phyloP scores from a whole-genome alignment of 2,113 vertebrate species.

The Stigmatopora nigra region DNA sequence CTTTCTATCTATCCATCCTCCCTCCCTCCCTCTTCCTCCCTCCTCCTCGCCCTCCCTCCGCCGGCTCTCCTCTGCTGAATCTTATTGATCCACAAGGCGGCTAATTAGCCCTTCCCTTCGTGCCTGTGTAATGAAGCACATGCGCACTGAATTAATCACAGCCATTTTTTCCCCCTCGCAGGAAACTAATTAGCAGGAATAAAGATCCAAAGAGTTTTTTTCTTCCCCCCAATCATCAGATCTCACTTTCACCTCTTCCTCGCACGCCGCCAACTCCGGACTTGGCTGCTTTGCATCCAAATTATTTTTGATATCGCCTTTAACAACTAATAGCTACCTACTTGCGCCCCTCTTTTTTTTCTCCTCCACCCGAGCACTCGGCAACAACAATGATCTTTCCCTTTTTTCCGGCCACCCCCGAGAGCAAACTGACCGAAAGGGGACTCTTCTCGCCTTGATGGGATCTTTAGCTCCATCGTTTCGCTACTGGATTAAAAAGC shows the following conservation, averaged over 20 bases:
- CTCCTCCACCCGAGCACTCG: constrained; percentile 59
- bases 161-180: constrained; percentile 90
- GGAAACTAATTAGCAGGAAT: constrained; percentile 99
- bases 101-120: constrained; percentile 99
- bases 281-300: constrained; percentile 81
- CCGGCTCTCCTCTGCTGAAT: constrained; percentile 89
- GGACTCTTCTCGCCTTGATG: constrained; percentile 78
- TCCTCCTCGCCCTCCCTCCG: constrained; percentile 72
- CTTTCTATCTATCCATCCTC: constrained; percentile 78
- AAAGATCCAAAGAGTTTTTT: constrained; percentile 99
- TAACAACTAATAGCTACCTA: constrained; percentile 72
- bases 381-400: constrained; percentile 83
- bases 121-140: constrained; percentile 99
- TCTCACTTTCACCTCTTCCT: constrained; percentile 87
- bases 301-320: constrained; percentile 81
- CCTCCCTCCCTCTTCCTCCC: constrained; percentile 73
- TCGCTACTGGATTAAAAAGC: constrained; percentile 86
- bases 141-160: constrained; percentile 99
- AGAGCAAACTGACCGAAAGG: constrained; percentile 78
- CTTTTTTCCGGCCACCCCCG: constrained; percentile 72
- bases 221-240: constrained; percentile 91
- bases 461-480: constrained; percentile 85
- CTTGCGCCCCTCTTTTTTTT: constrained; percentile 60
- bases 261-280: constrained; percentile 79
- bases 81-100: constrained; percentile 99